Conservation (phyloP, 2,797 vertebrate species). For the Tapirus indicus region DNA sequence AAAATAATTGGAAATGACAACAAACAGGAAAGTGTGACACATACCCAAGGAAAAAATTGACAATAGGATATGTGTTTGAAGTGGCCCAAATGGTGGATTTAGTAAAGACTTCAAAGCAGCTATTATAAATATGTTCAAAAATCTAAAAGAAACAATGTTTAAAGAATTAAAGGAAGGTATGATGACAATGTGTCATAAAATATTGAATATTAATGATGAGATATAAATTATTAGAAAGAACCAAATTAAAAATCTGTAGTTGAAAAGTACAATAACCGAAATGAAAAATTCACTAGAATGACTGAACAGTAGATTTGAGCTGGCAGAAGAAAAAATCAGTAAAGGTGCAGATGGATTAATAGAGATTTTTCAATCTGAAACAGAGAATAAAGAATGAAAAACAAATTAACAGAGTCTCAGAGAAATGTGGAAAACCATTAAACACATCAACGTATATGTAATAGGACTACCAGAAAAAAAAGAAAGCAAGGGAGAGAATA, state of each 20-base stretch:
- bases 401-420: neutral
- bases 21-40: neutral
- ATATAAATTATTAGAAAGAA: neutral
- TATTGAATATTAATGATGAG: neutral
- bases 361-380: neutral
- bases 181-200: neutral
- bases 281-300: neutral
- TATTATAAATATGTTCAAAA: neutral
- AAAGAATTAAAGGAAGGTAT: neutral
- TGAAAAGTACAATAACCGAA: neutral
- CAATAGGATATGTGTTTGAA: neutral
- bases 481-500: neutral
- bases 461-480: neutral
- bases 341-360: neutral
- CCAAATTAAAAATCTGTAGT: neutral
- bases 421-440: neutral
- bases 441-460: neutral
- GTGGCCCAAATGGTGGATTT: neutral
- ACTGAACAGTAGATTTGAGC: neutral
- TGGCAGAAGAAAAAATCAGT: neutral
- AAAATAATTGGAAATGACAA: neutral
- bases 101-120: neutral
- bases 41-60: neutral
- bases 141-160: constrained; percentile 11
- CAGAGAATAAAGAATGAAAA: neutral